These are phyloP conservation scores for Musca domestica DNA, from an alignment of 1,140 invertebrate genomes.

Conservation along the genomic window DNA sequence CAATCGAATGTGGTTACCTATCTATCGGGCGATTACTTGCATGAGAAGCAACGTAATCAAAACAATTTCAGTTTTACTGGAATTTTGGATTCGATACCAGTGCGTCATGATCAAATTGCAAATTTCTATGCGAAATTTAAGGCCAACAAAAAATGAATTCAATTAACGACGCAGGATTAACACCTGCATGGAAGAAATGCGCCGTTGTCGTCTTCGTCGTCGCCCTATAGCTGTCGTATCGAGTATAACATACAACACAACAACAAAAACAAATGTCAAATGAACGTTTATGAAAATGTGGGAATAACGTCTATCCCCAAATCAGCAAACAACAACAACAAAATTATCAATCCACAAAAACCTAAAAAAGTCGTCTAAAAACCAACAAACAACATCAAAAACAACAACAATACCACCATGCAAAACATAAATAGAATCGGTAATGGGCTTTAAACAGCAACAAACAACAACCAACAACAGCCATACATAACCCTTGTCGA, in stretches of 20 bases:
- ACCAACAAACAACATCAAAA: constrained; percentile 15
- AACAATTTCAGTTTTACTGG: constrained; percentile 51
- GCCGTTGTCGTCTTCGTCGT: constrained; percentile 9
- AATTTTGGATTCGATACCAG: constrained; percentile 50
- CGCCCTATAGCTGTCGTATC: constrained; percentile 8
- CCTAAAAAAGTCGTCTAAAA: not conserved
- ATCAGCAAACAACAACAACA: constrained; percentile 12
- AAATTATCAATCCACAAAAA: constrained; percentile 3
- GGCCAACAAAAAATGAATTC: constrained; percentile 50
- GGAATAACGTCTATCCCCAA: not conserved
- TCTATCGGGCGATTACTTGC: constrained; percentile 49
- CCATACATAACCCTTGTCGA: not conserved
- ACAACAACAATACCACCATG: not conserved
- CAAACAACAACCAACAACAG: not conserved
- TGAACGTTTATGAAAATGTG: constrained; percentile 6
- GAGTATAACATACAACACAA: constrained; percentile 13
- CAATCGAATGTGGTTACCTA: constrained; percentile 50
- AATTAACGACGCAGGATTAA: constrained; percentile 24
- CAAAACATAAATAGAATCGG: constrained; percentile 8
- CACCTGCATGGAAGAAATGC: constrained; percentile 25
- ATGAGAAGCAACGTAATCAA: constrained; percentile 50
- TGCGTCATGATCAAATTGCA: constrained; percentile 50
- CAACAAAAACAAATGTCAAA: constrained; percentile 6
- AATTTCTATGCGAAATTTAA: constrained; percentile 53
- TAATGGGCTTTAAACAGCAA: not conserved